Conservation (phyloP, 92 coral and sea anemone species). For the Porites lobata region DNA sequence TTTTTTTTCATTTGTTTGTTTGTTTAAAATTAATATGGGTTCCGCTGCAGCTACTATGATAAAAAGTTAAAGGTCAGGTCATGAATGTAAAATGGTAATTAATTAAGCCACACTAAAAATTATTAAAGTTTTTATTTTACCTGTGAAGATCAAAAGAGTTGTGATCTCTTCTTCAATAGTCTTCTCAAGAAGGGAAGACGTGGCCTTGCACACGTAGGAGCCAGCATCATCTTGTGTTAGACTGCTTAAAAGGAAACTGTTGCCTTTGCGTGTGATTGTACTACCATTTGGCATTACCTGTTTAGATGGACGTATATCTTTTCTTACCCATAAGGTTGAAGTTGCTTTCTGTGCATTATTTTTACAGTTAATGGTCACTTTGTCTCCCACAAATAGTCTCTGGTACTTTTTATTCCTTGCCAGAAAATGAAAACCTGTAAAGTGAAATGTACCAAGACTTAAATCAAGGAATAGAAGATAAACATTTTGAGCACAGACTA, state of each 20-base stretch:
- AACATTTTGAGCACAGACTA: neutral
- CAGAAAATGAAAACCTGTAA: conserved; percentile 70
- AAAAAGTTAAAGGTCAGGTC: too few relatives aligned
- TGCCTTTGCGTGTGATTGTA: conserved; percentile 36
- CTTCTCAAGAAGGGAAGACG: conserved; percentile 31
- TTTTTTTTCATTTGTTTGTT: too few relatives aligned
- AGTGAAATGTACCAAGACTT: neutral
- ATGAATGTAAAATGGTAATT: too few relatives aligned
- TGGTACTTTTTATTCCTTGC: conserved; percentile 39
- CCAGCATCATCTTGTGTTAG: conserved; percentile 69
- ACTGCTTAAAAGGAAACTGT: conserved; percentile 38
- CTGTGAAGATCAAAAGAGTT: conserved; percentile 65
- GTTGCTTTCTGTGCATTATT: conserved; percentile 55
- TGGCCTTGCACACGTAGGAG: conserved; percentile 71
- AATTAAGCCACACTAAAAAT: neutral
- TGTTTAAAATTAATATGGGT: too few relatives aligned
- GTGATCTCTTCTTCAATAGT: conserved; percentile 62
- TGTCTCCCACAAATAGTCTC: conserved; percentile 51
- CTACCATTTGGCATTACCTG: conserved; percentile 64
- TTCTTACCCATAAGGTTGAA: conserved; percentile 64
- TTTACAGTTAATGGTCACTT: conserved; percentile 66
- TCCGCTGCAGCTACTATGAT: too few relatives aligned
- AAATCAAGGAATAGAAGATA: neutral
- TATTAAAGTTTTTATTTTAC: conserved; percentile 16
- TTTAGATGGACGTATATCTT: conserved; percentile 6